A percentile compares a stretch with the other conserved stretches of the same genome.
These are phyloP conservation scores for Hoplodrina blanda DNA, from an alignment of 2,888 invertebrate species.

Conservation along the genomic window DNA sequence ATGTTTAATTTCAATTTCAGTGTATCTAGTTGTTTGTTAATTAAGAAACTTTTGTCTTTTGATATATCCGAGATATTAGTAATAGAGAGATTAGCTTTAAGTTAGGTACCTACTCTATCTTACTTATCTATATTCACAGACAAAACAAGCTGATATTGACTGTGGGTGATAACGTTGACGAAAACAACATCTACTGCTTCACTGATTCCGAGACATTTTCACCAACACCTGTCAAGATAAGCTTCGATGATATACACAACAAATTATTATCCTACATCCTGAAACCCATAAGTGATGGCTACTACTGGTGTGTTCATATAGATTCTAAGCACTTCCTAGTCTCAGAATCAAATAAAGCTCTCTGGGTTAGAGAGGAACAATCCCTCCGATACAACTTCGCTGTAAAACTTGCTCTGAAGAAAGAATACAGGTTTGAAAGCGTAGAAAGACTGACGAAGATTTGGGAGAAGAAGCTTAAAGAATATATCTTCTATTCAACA, in stretches of 20 bases:
- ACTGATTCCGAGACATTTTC: constrained; percentile 80
- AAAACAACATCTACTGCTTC: constrained; percentile 78
- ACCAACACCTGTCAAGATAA: constrained; percentile 73
- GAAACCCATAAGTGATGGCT: constrained; percentile 78
- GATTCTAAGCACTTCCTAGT: constrained; percentile 74
- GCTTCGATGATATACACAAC: constrained; percentile 64
- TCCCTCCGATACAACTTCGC: constrained; percentile 75
- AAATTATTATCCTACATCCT: constrained; percentile 66
- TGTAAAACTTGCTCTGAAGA: constrained; percentile 72
- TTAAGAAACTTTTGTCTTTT: too few relatives aligned
- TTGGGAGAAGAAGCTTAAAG: constrained; percentile 78
- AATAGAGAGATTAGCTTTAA: constrained; percentile 2
- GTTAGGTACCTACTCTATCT: not conserved
- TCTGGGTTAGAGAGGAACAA: constrained; percentile 78
- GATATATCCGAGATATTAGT: not conserved
- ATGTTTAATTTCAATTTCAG: not conserved
- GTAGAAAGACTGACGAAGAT: constrained; percentile 58
- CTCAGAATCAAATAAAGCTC: constrained; percentile 77
- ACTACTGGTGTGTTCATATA: constrained; percentile 84
- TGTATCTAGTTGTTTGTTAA: too few relatives aligned
- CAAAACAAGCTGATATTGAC: constrained; percentile 75
- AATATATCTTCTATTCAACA: constrained; percentile 79
- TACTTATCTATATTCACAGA: constrained; percentile 67
- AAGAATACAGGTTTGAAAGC: constrained; percentile 62
- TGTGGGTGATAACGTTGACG: constrained; percentile 70